Evolutionary conservation across 2,797 vertebrate species (phyloP).

Genomic region (Coranthus polyacanthus): DNA sequence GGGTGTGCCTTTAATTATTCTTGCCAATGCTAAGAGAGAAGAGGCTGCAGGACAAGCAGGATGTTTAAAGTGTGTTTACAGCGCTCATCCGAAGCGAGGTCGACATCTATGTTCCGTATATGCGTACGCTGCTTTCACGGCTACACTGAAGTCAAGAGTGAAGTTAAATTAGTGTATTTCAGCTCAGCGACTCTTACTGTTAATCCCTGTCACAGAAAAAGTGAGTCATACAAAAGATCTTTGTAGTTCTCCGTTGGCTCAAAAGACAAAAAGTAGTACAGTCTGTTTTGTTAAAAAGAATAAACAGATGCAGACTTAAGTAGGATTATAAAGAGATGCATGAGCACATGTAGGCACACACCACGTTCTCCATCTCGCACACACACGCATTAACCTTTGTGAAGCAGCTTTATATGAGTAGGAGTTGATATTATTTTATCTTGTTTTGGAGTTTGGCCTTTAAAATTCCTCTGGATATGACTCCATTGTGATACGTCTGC

Average conservation of each 20-base stretch:
- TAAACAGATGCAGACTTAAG: constrained; percentile 34
- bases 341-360: constrained; percentile 8
- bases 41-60: not conserved
- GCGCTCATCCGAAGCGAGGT: not conserved
- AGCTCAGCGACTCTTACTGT: constrained; percentile 10
- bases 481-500: constrained; percentile 7
- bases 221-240: constrained; percentile 20
- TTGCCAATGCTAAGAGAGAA: constrained; percentile 14
- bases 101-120: too few species aligned
- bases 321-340: constrained; percentile 22
- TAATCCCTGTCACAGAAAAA: constrained; percentile 41
- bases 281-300: constrained; percentile 43
- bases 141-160: not conserved
- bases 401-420: constrained; percentile 33
- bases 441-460: constrained; percentile 26
- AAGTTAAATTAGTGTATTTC: not conserved
- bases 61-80: not conserved
- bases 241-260: constrained; percentile 27
- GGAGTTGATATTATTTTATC: constrained; percentile 43
- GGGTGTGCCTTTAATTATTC: constrained; percentile 13
- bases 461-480: constrained; percentile 43
- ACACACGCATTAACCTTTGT: constrained; percentile 54
- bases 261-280: constrained; percentile 13
- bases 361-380: not conserved
- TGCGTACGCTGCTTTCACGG: not conserved